Evolutionary conservation across 2,797 vertebrate genomes (phyloP), one percentile per base, ranked within the genome.

Genomic region (Oreonectes daqikongensis): DNA sequence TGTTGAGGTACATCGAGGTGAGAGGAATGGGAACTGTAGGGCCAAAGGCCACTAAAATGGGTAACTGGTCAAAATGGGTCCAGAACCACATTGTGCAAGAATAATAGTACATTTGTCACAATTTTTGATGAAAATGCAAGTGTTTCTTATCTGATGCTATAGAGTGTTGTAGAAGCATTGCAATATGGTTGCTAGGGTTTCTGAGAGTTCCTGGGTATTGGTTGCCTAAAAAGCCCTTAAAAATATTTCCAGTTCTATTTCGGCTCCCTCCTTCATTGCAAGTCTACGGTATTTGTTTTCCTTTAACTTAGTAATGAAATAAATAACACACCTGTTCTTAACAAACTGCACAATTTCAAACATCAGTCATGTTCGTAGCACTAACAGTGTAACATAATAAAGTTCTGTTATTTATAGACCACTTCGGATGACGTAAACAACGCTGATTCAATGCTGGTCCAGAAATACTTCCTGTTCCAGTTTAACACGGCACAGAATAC

Each of bases 1-100:
- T 65, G 30, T 22, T 24, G 60, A 78, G 69, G 38, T 46, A 24
- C 40, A 77, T 55, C 26, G 44, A 63, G 67, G 59, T 77, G 66
- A 69, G 57, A 52, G 66, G 22, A 50, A 68, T 46, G 26, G 38
- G 52, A 60, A 60, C 40, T 20, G 52, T 28, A n/a, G 53, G 53
- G 65, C 38, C 40, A 76, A 60, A 75, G 52, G 38, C 38, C 9
- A 18, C 40, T 55, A 53, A 66, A 9, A 67, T 46, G 52, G 52
- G 38, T 24, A 57, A 67, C 2, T 38, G 3, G 20, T 30, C 6
- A 35, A 75, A 66, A 30, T 15, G 22, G 7, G 35, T 35, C 35
- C 10, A 63, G 30, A 48, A 55, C 0, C 22, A 40, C 1, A 66
- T 22, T 28, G 12, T 38, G 7, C 10, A 18, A 57, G 24, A 10